Conservation (phyloP, 2,888 invertebrate genomes). For the Argyresthia albistria region DNA sequence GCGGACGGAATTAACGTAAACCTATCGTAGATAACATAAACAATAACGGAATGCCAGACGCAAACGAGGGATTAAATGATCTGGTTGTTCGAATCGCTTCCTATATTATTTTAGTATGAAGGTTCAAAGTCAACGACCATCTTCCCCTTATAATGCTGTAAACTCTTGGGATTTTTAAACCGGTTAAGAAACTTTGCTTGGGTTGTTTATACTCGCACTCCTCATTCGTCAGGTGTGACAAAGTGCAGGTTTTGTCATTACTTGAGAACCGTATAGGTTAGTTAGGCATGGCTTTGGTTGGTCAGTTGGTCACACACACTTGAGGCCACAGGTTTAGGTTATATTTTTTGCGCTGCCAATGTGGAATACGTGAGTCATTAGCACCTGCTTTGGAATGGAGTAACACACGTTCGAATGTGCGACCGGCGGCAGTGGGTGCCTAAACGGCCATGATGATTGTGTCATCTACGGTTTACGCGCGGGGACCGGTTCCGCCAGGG, state of each 20-base stretch:
- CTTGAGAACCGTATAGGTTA: too few relatives aligned
- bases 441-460: slow-evolving; percentile 18
- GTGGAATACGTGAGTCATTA: neutral
- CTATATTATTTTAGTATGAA: slow-evolving; percentile 33
- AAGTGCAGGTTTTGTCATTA: too few relatives aligned
- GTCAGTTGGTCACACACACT: too few relatives aligned
- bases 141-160: too few relatives aligned
- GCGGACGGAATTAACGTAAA: slow-evolving; percentile 19
- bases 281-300: too few relatives aligned
- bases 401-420: neutral
- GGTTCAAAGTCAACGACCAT: slow-evolving; percentile 37
- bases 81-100: slow-evolving; percentile 37
- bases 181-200: too few relatives aligned
- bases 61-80: slow-evolving; percentile 20
- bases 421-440: neutral
- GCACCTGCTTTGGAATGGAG: slow-evolving; percentile 2
- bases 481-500: slow-evolving; percentile 21
- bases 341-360: too few relatives aligned
- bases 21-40: slow-evolving; percentile 39
- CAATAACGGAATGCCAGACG: slow-evolving; percentile 23
- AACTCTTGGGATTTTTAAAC: too few relatives aligned
- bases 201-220: too few relatives aligned
- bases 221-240: too few relatives aligned
- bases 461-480: slow-evolving; percentile 20
- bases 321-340: too few relatives aligned